phyloP scores from a whole-genome alignment of 2,797 vertebrate species.

The Myotis daubentonii region DNA sequence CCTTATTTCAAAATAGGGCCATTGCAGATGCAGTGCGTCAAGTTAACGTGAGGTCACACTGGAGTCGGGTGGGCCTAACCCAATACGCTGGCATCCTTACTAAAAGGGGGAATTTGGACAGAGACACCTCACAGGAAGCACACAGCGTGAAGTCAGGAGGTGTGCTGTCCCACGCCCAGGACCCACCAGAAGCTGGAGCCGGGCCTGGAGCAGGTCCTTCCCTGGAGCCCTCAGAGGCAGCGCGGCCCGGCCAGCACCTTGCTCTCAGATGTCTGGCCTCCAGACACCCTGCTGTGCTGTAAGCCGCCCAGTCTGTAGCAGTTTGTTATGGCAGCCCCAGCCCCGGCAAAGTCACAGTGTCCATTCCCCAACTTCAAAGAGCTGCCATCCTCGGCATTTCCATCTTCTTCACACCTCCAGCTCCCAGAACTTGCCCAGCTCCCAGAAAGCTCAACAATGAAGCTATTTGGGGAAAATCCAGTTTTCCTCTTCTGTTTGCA shows the following conservation, averaged over 20 bases:
- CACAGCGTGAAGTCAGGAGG: neutral
- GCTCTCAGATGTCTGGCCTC: neutral
- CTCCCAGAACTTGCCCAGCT: neutral
- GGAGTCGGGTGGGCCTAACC: neutral
- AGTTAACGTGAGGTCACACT: neutral
- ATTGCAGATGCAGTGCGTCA: neutral
- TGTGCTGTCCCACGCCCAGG: neutral
- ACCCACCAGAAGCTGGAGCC: neutral
- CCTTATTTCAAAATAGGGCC: neutral
- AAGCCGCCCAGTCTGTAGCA: too few species aligned
- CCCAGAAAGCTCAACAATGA: neutral
- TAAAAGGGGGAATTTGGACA: neutral
- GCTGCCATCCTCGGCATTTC: neutral
- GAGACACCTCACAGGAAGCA: neutral
- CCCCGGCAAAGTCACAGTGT: neutral
- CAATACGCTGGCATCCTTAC: neutral
- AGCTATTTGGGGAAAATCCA: neutral
- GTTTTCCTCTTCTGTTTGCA: neutral
- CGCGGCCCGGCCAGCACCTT: fast-evolving
- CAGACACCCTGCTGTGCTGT: neutral
- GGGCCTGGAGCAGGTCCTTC: neutral
- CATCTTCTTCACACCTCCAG: neutral
- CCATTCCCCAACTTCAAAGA: neutral
- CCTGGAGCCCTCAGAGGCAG: neutral
- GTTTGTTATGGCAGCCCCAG: neutral